Evolutionary conservation across 2,797 vertebrate species (phyloP).

Genomic region (Lepus townsendii): DNA sequence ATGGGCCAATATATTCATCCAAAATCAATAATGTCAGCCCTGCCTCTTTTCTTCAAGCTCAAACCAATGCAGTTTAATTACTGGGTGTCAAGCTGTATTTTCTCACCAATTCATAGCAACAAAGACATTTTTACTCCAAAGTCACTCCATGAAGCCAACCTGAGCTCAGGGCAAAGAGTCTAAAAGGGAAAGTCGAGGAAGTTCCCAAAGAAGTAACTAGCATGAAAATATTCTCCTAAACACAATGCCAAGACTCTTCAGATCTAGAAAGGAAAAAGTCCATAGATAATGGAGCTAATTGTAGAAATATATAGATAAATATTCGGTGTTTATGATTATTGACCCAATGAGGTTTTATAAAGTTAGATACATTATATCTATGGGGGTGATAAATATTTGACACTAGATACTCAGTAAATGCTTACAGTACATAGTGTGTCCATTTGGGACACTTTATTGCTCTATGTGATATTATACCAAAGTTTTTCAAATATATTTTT

Average conservation of each 20-base stretch:
- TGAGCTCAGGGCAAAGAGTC: not conserved
- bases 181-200: not conserved
- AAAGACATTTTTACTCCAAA: not conserved
- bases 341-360: not conserved
- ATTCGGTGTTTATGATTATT: not conserved
- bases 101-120: not conserved
- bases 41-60: not conserved
- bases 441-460: not conserved
- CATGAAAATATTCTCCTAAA: not conserved
- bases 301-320: not conserved
- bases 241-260: not conserved
- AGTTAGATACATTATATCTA: not conserved
- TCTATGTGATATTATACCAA: not conserved
- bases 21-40: not conserved
- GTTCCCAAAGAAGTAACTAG: not conserved
- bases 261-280: not conserved
- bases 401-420: not conserved
- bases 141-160: not conserved
- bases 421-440: not conserved
- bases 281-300: not conserved
- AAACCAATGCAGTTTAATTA: not conserved
- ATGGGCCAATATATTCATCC: not conserved
- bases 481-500: constrained; percentile 57
- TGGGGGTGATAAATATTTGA: not conserved
- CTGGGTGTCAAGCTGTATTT: not conserved